These are phyloP conservation scores for Chinchilla lanigera DNA, from an alignment of 2,113 vertebrate species.

Conservation along the genomic window DNA sequence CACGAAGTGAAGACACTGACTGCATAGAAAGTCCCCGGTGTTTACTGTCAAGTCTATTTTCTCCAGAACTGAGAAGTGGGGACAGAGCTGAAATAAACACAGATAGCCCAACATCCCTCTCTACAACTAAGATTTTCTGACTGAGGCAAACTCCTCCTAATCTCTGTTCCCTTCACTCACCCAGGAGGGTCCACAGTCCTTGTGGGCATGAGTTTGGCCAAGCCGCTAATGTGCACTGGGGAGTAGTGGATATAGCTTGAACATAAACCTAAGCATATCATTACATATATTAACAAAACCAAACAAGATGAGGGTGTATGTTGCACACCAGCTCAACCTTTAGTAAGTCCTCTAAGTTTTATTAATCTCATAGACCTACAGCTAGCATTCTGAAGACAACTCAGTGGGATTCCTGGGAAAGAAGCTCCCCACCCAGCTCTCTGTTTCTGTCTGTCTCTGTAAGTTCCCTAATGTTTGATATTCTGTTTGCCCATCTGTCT, in stretches of 20 bases:
- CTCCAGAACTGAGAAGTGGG: background rate
- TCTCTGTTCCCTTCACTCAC: background rate
- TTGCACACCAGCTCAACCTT: background rate
- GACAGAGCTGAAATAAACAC: background rate
- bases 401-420: background rate
- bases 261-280: background rate
- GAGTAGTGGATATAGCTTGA: background rate
- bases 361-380: background rate
- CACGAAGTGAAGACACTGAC: background rate
- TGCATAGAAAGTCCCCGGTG: background rate
- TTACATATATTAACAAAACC: background rate
- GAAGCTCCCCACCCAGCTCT: background rate
- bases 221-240: background rate
- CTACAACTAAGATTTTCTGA: background rate
- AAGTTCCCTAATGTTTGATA: background rate
- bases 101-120: background rate
- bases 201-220: background rate
- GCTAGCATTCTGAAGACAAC: background rate
- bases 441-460: background rate
- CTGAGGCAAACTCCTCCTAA: background rate
- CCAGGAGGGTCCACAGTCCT: background rate
- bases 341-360: constrained; percentile 17
- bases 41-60: background rate
- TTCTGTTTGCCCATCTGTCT: background rate
- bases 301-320: background rate